Evolutionary conservation across 2,888 invertebrate species (phyloP).

Genomic region (Aporophyla lueneburgensis): DNA sequence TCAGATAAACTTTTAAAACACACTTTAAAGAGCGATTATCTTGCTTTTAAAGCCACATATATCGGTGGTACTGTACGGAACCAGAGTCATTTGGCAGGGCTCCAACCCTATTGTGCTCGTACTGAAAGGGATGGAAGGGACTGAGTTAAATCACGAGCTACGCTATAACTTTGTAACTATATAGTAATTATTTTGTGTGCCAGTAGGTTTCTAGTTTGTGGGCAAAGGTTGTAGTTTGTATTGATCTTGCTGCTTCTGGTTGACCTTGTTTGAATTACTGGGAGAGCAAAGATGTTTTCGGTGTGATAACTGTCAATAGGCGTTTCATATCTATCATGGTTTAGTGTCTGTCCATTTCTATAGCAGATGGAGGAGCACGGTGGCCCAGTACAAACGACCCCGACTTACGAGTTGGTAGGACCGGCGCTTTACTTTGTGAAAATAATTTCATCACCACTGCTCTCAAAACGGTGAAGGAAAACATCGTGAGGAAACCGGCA

Average conservation of each 20-base stretch:
- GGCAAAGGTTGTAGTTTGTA: conserved; percentile 31
- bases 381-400: no score
- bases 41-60: conserved; percentile 48
- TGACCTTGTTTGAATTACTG: background rate
- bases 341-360: background rate
- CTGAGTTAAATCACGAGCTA: conserved; percentile 45
- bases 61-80: conserved; percentile 30
- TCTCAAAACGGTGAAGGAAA: no score
- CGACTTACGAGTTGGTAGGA: no score
- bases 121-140: conserved; percentile 58
- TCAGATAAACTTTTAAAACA: conserved; percentile 22
- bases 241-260: conserved; percentile 35
- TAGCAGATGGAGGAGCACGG: background rate
- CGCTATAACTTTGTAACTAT: conserved; percentile 48
- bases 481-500: no score
- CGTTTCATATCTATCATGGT: background rate
- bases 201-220: conserved; percentile 31
- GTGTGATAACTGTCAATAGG: background rate
- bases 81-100: conserved; percentile 65
- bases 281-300: background rate
- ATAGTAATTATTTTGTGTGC: conserved; percentile 59
- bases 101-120: conserved; percentile 65
- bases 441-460: no score
- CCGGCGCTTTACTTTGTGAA: no score
- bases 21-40: conserved; percentile 53